Percentiles rank a stretch among this genome's conserved stretches.
phyloP scores from a whole-genome alignment of 53 echinoderm and acorn worm species.

The Patiria pectinifera region DNA sequence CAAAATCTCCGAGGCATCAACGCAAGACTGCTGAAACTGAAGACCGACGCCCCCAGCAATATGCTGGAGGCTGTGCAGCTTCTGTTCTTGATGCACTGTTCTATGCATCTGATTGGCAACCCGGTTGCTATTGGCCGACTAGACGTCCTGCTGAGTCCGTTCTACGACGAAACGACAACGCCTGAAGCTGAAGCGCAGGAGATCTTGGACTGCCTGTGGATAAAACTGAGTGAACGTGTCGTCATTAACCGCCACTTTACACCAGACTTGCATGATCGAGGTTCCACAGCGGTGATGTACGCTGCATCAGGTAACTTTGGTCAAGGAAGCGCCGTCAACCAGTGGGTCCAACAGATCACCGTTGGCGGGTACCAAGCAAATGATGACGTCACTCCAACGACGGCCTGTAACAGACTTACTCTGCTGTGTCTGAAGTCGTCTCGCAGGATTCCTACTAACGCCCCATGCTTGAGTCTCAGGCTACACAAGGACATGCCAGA shows the following conservation, averaged over 20 bases:
- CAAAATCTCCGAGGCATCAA: background rate
- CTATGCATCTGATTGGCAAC: constrained; percentile 23
- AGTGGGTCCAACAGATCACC: constrained; percentile 45
- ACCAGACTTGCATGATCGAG: constrained; percentile 5
- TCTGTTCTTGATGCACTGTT: constrained; percentile 10
- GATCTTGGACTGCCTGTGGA: constrained; percentile 31
- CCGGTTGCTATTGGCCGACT: constrained; percentile 22
- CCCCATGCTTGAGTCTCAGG: constrained; percentile 21
- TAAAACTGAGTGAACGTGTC: constrained; percentile 13
- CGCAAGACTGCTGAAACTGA: constrained; percentile 6
- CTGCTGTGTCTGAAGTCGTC: constrained; percentile 12
- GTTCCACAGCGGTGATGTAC: constrained; percentile 22
- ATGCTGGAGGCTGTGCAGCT: constrained; percentile 22
- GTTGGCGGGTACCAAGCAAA: constrained; percentile 20
- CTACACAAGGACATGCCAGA: constrained; percentile 26
- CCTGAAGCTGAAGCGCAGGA: constrained; percentile 21
- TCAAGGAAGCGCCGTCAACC: constrained; percentile 32
- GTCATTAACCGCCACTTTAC: constrained; percentile 9
- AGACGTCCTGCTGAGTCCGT: constrained; percentile 12
- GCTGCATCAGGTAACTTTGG: constrained; percentile 13
- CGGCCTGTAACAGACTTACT: constrained; percentile 23
- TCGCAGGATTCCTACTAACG: constrained; percentile 20
- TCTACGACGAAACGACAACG: constrained; percentile 21
- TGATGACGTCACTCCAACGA: background rate
- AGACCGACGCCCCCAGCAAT: background rate